Evolutionary conservation across 2,888 invertebrate genomes (phyloP), one percentile per base, ranked within the genome.

Genomic region (Arrhopalites spinosus): DNA sequence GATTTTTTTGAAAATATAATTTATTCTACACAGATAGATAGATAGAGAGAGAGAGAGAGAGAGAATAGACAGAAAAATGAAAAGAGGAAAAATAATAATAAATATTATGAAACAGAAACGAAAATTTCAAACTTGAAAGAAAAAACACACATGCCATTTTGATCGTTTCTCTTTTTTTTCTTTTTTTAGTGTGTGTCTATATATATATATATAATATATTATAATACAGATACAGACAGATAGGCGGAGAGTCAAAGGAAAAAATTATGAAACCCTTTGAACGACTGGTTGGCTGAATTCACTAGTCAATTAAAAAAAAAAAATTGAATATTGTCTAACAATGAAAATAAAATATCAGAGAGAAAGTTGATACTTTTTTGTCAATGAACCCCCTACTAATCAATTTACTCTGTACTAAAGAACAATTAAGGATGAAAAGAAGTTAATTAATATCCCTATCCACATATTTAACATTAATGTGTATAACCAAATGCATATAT

Each of bases 231-330:
- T 11, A 67, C 23, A 43, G 53, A 59, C 23, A 59, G 59, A 59
- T 20, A 8, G 53, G 53, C n/a, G 53, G 59, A 25, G 11, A 36
- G 36, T 36, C 36, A 36, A 36, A 36, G 36, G 36, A 36, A 36
- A 36, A 59, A 25, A n/a, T 63, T 36, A 36, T 20, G 29, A 66
- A 36, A 36, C 36, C 3, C 15, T 50, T 29, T 13, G 50, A 47
- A 61, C 30, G 75, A 77, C 77, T 77, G 77, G 71, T 77, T 77
- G 77, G 77, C 77, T 77, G 77, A 77, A 75, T 75, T 75, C 75
- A 45, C 29, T 66, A 59, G 25, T 59, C 59, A 23, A 59, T 3
- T n/a, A 45, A 53, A 53, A 53, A 53, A 36, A 36, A 36, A 11
- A 36, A 45, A 43, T 23, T 20, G 43, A 23, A 53, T 20, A 53